A percentile compares a stretch with the other conserved stretches of the same genome.
phyloP scores from a whole-genome alignment of 2,797 vertebrate genomes.

The Philypnodon macrostomus region DNA sequence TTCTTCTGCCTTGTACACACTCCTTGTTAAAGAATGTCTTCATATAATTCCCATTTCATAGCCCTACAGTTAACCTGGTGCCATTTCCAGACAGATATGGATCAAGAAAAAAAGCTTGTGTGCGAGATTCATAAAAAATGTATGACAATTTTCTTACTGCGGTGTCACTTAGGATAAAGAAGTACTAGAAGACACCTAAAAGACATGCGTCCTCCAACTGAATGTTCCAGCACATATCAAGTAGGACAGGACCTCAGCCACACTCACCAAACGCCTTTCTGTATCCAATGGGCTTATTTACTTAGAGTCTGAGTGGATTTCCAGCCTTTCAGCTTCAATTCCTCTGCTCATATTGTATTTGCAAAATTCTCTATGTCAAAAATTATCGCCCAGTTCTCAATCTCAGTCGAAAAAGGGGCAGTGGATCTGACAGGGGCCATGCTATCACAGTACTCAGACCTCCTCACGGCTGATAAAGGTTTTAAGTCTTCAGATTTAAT shows the following conservation, averaged over 20 bases:
- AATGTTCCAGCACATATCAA: constrained; percentile 63
- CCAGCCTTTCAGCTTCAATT: constrained; percentile 67
- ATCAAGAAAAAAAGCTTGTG: constrained; percentile 29
- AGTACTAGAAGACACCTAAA: constrained; percentile 29
- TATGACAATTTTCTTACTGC: constrained; percentile 47
- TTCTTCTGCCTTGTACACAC: constrained; percentile 24
- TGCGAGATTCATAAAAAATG: constrained; percentile 56
- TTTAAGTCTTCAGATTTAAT: constrained; percentile 58
- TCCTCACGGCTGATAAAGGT: constrained; percentile 56
- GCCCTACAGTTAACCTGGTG: constrained; percentile 29
- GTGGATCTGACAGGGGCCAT: constrained; percentile 61
- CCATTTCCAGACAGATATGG: constrained; percentile 33
- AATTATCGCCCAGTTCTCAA: constrained; percentile 72
- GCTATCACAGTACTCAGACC: constrained; percentile 65
- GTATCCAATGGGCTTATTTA: constrained; percentile 78
- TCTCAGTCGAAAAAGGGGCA: constrained; percentile 58
- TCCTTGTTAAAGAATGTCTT: constrained; percentile 40
- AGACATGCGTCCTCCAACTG: constrained; percentile 29
- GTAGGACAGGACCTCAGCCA: constrained; percentile 61
- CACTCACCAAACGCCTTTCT: constrained; percentile 63
- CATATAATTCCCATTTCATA: constrained; percentile 72
- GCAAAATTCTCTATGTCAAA: constrained; percentile 68
- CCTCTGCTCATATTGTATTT: constrained; percentile 69
- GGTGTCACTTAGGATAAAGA: constrained; percentile 30
- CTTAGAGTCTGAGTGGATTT: constrained; percentile 73